Evolutionary conservation across 2,113 vertebrate genomes (phyloP).

Genomic region (Neolamprologus sp.): DNA sequence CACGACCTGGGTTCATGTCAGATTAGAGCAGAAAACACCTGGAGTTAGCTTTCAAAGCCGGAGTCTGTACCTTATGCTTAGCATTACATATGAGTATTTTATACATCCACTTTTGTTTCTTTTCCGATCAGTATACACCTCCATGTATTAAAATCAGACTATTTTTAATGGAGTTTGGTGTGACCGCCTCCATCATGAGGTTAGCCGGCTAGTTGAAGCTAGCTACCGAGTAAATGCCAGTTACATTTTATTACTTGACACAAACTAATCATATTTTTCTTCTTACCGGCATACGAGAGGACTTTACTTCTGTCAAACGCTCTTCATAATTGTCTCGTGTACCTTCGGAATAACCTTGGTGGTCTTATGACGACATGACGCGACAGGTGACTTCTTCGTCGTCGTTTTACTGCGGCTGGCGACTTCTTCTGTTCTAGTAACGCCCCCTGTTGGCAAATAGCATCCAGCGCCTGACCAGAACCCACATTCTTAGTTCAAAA

Average conservation of each 20-base stretch:
- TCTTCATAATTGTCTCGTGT: not conserved
- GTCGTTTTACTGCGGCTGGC: not conserved
- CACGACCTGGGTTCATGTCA: not conserved
- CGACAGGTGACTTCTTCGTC: not conserved
- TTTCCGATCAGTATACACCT: not conserved
- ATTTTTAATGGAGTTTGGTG: not conserved
- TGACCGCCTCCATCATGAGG: not conserved
- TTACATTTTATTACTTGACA: not conserved
- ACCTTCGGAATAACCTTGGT: slow-evolving; percentile 12
- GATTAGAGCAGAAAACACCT: not conserved
- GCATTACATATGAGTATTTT: not conserved
- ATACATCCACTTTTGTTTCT: not conserved
- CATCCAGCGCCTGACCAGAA: not conserved
- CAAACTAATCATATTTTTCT: not conserved
- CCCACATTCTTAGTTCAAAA: not conserved
- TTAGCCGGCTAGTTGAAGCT: not conserved
- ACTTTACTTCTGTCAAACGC: not conserved
- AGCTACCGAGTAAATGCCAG: not conserved
- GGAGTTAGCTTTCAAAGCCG: not conserved
- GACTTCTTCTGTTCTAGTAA: not conserved
- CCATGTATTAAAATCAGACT: not conserved
- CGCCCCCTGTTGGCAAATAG: not conserved
- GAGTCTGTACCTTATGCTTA: not conserved
- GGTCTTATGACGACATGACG: not conserved
- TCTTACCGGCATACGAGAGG: not conserved